Evolutionary conservation across 2,888 invertebrate genomes (phyloP).

Genomic region (Bombylius major): DNA sequence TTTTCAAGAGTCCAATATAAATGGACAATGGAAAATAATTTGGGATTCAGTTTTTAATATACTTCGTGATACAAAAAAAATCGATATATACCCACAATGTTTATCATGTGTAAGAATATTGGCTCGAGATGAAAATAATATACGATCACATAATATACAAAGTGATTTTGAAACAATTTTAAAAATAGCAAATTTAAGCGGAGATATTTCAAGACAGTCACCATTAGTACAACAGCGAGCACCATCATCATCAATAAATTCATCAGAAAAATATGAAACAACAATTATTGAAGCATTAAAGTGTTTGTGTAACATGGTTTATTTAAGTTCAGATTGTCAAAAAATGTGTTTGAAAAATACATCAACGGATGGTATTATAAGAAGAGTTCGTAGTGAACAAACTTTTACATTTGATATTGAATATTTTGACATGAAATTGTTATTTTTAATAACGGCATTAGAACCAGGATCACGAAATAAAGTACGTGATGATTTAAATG

Average conservation of each 20-base stretch:
- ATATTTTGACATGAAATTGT: slow-evolving; percentile 74
- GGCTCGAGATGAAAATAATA: slow-evolving; percentile 64
- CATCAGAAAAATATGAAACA: slow-evolving; percentile 32
- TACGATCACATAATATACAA: slow-evolving; percentile 51
- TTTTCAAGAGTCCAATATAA: slow-evolving; percentile 28
- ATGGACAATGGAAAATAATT: slow-evolving; percentile 31
- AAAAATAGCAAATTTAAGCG: slow-evolving; percentile 49
- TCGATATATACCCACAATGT: slow-evolving; percentile 23
- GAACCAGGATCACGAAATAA: slow-evolving; percentile 53
- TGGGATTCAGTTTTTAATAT: slow-evolving; percentile 32
- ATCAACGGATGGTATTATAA: slow-evolving; percentile 56
- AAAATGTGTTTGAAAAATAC: slow-evolving; percentile 47
- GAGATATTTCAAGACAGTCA: slow-evolving; percentile 24
- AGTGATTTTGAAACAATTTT: slow-evolving; percentile 57
- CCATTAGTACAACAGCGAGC: slow-evolving; percentile 15
- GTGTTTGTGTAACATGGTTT: slow-evolving; percentile 79
- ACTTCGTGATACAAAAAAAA: slow-evolving; percentile 23
- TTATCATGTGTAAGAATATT: slow-evolving; percentile 35
- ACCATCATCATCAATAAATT: slow-evolving; percentile 14
- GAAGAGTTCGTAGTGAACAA: slow-evolving; percentile 46
- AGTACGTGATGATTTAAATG: slow-evolving; percentile 55
- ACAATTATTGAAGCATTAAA: slow-evolving; percentile 68
- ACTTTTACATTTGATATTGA: slow-evolving; percentile 40
- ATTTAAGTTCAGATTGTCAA: slow-evolving; percentile 55
- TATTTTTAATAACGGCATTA: slow-evolving; percentile 80